Evolutionary conservation across 2,797 vertebrate species (phyloP), one percentile per base, ranked within the genome.

Genomic region (Danio albolineatus): DNA sequence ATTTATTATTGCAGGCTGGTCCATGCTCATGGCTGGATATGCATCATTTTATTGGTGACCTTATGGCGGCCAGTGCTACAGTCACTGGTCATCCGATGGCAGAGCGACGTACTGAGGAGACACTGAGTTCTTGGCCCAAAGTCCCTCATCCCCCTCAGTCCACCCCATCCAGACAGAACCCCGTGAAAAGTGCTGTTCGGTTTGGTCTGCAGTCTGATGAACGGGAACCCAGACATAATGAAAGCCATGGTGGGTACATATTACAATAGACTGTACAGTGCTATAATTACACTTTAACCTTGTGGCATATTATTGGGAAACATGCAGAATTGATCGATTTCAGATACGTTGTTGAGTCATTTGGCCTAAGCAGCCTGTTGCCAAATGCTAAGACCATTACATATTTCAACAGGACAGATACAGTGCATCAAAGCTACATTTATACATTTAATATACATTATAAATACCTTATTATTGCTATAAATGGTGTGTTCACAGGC

Each of bases 21-120:
- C 89, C 90, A 21, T 90, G 90, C 90, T 92, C 94, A 81, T 95
- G 93, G 93, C 89, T 93, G 90, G 94, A 94, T 73, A 92, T 94
- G 92, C 91, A 94, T 71, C 93, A 93, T 83, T 94, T 94, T 86
- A 92, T 94, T 49, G 92, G 94, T 4, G 94, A 94, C 70, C 91
- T 95, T 0, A 85, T 94, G 81, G 86, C 91, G 49, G 92, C 93
- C 76, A 92, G 88, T 81, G 89, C 76, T 73, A 8, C 85, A 8
- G 60, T 80, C 64, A 83, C 89, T 9, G 73, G 79, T 51, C 85
- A 87, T 71, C 78, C 84, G 49, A 73, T 83, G 21, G 93, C 92
- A 87, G 87, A 87, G 17, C 59, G 81, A n/a, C 16, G 16, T 10
- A 89, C 90, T 76, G 87, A 90, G 73, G 92, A 93, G 81, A 84